Base-by-base conservation (phyloP, 2,888 invertebrate species). In the Chymomyza caudatula region DNA sequence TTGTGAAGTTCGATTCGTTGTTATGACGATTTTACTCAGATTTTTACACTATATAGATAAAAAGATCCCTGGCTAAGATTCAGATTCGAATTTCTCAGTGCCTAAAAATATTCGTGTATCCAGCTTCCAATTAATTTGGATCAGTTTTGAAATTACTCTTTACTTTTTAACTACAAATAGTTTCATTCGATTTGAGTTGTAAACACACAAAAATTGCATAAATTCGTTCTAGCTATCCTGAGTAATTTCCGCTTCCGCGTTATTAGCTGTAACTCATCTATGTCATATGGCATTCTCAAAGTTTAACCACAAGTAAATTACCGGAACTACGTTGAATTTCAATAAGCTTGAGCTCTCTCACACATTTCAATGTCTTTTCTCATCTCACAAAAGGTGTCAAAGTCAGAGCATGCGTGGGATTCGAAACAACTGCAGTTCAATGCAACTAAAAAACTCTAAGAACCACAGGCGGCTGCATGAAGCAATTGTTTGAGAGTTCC, bases 281-380 rank as follows among this genome's bases (percentile, higher is more conserved):
- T 44, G 11, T 37, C 72, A 67, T 58, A 56, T n/a, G n/a, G 62
- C 59, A 62, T 67, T 71, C 63, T 64, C 43, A 57, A 69, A 23
- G 47, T 51, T 47, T 51, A 59, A 69, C 71, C 75, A 61, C 78
- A 76, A 61, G 56, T 52, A 59, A 67, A 65, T 74, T 59, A 68
- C 86, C 80, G 80, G 80, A 80, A 80, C 80, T 80, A 71, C 78
- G 71, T 81, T 58, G 74, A 78, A 65, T 69, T 76, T 71, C 81
- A 84, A 86, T 86, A 76, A 84, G 78, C 75, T 69, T 22, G 55
- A 29, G 65, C 54, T 57, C 57, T 55, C 51, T 68, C 68, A 44
- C 37, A 69, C 60, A 64, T 78, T 73, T 73, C 78, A 78, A 76
- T 81, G 82, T 5, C 47, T 17, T 15, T n/a, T n/a, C n/a, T n/a